Evolutionary conservation across 2,113 vertebrate genomes (phyloP), one percentile per base, ranked within the genome.

Genomic region (Himantopus leucocephalus): DNA sequence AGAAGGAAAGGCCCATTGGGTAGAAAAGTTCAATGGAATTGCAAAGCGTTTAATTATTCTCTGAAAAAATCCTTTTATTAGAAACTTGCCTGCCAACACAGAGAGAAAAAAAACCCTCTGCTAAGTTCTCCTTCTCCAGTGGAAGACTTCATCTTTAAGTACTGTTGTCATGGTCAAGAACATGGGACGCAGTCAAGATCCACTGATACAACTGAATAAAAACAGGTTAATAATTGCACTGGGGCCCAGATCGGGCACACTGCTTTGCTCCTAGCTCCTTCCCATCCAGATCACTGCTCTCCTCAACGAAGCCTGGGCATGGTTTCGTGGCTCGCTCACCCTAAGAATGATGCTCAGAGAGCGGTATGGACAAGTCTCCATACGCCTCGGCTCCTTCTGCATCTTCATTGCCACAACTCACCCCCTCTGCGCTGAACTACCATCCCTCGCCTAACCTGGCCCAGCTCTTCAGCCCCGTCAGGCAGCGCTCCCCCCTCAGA

Each of bases 341-440:
- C 55, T 26, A 8, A 56, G 45, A 45, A 37, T 3, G 12, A 63
- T 0, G 1, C 37, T 14, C n/a, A 10, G 35, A 8, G 16, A 52
- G 43, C 9, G 2, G 10, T 26, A 45, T 0, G 6, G 45, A 53
- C 45, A 11, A 6, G 34, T 12, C 8, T 50, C 22, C 48, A 6
- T 50, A 24, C 13, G 48, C 22, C 48, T n/a, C 13, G 23, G 45
- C 55, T 70, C 74, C 56, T 24, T 41, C 53, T 24, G 10, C 4
- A 3, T 3, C 55, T 47, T n/a, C 70, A 26, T 0, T 7, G 62
- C 52, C 2, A 1, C 23, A 45, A 22, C 27, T 30, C 2, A 1
- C 12, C 16, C 22, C 8, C 41, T 24, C 19, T 21, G 41, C 58
- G 35, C 64, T 0, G 9, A 72, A 1, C 16, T 39, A 23, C 16